Conservation (phyloP, 2,113 vertebrate species). For the Paralichthys olivaceus region DNA sequence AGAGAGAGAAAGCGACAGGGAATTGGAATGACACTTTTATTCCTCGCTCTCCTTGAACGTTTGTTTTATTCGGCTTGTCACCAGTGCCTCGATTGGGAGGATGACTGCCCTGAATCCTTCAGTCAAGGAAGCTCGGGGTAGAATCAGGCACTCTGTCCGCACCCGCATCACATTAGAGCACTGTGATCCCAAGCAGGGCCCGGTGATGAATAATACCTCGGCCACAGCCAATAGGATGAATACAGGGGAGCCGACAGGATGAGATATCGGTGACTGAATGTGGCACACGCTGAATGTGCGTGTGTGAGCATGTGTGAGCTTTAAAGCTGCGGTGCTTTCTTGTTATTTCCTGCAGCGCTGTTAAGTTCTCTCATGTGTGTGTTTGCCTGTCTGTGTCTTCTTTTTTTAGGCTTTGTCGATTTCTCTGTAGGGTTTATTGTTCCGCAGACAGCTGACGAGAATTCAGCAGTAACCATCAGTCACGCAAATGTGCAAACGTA, state of each 20-base stretch:
- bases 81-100: conserved; percentile 33
- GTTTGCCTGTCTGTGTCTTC: background rate
- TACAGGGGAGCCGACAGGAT: background rate
- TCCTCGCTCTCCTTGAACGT: conserved; percentile 41
- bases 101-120: conserved; percentile 54
- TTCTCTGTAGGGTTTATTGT: conserved; percentile 53
- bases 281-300: conserved; percentile 1
- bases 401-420: conserved; percentile 21
- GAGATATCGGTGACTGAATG: conserved; percentile 34
- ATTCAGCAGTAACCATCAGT: conserved; percentile 36
- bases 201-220: conserved; percentile 35
- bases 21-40: conserved; percentile 44
- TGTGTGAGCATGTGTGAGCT: conserved; percentile 28
- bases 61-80: conserved; percentile 59
- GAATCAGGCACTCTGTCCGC: conserved; percentile 22
- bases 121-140: conserved; percentile 48
- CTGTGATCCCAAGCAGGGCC: conserved; percentile 26
- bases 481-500: conserved; percentile 32
- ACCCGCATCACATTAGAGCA: conserved; percentile 60
- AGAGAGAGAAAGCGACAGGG: conserved; percentile 16
- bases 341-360: conserved; percentile 54
- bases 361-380: conserved; percentile 41
- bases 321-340: conserved; percentile 52
- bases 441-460: conserved; percentile 60
- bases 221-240: conserved; percentile 28